Base-by-base conservation (phyloP, 2,888 invertebrate genomes). In the Julus scanicus region DNA sequence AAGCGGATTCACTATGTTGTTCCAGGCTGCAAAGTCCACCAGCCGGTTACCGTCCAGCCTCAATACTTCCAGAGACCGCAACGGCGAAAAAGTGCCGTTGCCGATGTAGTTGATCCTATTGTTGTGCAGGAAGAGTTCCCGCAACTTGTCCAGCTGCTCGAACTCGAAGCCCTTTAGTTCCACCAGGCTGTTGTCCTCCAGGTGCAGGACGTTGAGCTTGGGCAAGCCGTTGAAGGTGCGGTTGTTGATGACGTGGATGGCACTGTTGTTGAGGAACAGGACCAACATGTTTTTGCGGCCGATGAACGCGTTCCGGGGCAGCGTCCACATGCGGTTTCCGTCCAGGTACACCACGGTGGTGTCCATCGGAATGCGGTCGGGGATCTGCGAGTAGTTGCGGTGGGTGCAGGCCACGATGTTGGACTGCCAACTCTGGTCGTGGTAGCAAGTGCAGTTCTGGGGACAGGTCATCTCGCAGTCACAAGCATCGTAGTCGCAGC, bases 391-490 rank as follows among this genome's bases (percentile, higher is more conserved):
- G 87, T 88, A 89, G 87, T 89, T 89, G 95, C 29, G 88, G 20
- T 95, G 95, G 86, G 95, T 95, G 91, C 97, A 97, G 92, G 96
- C 96, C 87, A 97, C 96, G 86, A 97, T 95, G 93, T 97, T 97
- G 37, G 96, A 96, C 84, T 95, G 94, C 96, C 96, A 97, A 40
- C 95, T 95, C 91, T 96, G 95, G 92, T 97, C 97, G 91, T 96
- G 96, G 93, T 96, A 97, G 92, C 97, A 97, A 88, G 96, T 95
- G 93, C 97, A 97, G 91, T 96, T 96, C 88, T 94, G 94, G 40
- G 97, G 97, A 91, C 97, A 97, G 87, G 96, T 96, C 95, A 97
- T 97, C 94, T 97, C 96, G 93, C 97, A 97, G 92, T 97, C 97
- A 92, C 97, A 97, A 57, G 96, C 96, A 91, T 97, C 97, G 92